Conservation (phyloP, 2,797 vertebrate species). For the Choloepus didactylus region DNA sequence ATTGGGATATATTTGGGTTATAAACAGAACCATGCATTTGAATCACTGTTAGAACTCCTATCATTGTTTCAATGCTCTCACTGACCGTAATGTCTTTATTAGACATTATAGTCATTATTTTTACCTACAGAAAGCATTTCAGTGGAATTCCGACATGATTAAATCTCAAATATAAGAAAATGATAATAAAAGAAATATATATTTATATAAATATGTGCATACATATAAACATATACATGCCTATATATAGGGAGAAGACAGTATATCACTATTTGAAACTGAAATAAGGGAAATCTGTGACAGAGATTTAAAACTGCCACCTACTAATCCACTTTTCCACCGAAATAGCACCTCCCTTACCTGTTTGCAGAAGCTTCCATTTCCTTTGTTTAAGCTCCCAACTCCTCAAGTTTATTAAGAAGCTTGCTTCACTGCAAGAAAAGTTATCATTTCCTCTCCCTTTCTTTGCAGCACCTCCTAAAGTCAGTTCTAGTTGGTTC, state of each 20-base stretch:
- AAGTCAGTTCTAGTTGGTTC: too few relatives aligned
- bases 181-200: background rate
- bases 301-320: too few relatives aligned
- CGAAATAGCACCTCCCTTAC: too few relatives aligned
- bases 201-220: background rate
- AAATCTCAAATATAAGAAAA: background rate
- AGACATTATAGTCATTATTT: background rate
- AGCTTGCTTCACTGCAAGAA: too few relatives aligned
- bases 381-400: too few relatives aligned
- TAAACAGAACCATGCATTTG: constrained; percentile 43
- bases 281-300: background rate
- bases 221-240: background rate
- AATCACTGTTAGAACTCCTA: background rate
- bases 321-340: too few relatives aligned
- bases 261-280: background rate
- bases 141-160: background rate
- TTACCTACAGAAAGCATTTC: background rate
- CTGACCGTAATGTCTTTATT: background rate
- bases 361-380: too few relatives aligned
- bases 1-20: constrained; percentile 40
- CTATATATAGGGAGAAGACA: background rate
- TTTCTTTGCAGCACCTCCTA: too few relatives aligned
- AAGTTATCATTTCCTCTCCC: too few relatives aligned
- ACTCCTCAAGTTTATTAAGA: too few relatives aligned
- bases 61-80: background rate